Evolutionary conservation across 2,797 vertebrate species (phyloP).

Genomic region (Tapirus indicus): DNA sequence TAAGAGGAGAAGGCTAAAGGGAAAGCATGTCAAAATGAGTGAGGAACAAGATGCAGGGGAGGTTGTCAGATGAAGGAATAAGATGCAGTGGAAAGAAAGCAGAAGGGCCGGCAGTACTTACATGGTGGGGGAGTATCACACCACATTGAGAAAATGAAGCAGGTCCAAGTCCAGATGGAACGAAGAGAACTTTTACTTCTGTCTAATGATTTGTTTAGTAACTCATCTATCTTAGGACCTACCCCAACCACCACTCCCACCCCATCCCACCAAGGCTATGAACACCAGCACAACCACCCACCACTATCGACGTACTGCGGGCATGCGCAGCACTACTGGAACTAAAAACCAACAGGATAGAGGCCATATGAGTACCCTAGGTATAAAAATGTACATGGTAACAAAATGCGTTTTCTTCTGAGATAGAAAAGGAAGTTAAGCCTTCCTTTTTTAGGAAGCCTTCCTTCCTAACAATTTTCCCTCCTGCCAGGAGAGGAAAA

Average conservation of each 20-base stretch:
- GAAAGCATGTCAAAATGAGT: neutral
- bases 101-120: neutral
- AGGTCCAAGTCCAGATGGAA: neutral
- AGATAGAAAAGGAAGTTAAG: neutral
- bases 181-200: neutral
- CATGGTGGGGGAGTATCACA: too few relatives aligned
- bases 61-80: neutral
- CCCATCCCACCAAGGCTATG: neutral
- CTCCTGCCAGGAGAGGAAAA: neutral
- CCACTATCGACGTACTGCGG: rapidly evolving
- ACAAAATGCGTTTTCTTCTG: neutral
- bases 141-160: neutral
- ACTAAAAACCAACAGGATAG: neutral
- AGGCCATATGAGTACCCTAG: neutral
- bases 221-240: neutral
- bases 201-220: neutral
- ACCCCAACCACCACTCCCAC: neutral
- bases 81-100: neutral
- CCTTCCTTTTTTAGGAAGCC: too few relatives aligned
- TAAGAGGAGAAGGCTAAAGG: neutral
- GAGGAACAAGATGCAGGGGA: too few relatives aligned
- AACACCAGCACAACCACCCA: neutral
- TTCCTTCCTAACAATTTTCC: neutral
- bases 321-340: rapidly evolving
- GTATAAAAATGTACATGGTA: neutral